Base-by-base conservation (phyloP, 1,140 invertebrate genomes). In the Asobara japonica region DNA sequence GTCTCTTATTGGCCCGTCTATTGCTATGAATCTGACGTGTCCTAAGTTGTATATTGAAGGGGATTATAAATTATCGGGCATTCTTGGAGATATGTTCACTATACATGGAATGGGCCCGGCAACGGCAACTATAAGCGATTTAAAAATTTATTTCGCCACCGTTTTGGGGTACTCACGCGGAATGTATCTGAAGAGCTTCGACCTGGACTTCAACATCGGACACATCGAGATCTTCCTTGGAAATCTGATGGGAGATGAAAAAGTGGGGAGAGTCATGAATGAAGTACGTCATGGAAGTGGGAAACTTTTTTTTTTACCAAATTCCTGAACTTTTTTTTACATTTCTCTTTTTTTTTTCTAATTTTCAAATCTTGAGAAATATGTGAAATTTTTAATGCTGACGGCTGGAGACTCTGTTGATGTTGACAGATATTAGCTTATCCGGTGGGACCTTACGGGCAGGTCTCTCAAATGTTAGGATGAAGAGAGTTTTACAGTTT, bases 101-200 rank as follows among this genome's bases (percentile, higher is more conserved):
- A 51, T 86, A 18, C 74, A 71, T 27, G 82, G 84, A 7, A 71
- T 73, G 18, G 85, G 85, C 0, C 75, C 78, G 7, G 84, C 86
- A 71, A 61, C 77, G 5, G 77, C 79, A 3, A 69, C 77, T 31
- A 66, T 84, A 13, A 79, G 79, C 29, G 80, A 80, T 51, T 83
- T 84, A 64, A 77, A 77, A 8, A 64, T 82, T 41, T 84, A 83
- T 65, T 79, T 85, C n/a, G 80, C 81, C 68, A 84, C 81, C 3
- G 77, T 85, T 0, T 62, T 87, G 0, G 85, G 85, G 0, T 87
- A 82, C 27, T 83, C 78, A 0, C 71, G 82, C 31, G 83, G 84
- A 65, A 79, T 86, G 78, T 87, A 87, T 41, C 74, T 86, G 78
- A 86, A 85, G 67, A 84, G 74, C 20, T 85, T 87, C 38, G 83